Percentiles rank a stretch among this genome's conserved stretches.
Conservation (phyloP, 2,888 invertebrate species). For the Caradrina clavipalpis region DNA sequence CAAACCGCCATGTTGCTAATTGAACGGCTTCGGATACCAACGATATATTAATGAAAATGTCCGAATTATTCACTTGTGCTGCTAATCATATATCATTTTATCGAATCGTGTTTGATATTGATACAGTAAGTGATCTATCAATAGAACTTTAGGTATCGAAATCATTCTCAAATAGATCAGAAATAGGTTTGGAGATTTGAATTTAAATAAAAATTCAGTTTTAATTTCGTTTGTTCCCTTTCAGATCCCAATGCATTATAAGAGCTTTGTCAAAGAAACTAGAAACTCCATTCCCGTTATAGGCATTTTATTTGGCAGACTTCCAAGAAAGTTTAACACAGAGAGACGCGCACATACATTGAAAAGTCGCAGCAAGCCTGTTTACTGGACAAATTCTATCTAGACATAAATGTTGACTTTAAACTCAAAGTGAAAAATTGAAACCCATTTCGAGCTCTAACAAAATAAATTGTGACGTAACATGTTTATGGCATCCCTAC, state of each 20-base stretch:
- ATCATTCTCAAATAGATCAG: not conserved
- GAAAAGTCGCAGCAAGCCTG: slow-evolving; percentile 57
- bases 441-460: slow-evolving; percentile 63
- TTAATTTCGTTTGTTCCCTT: slow-evolving; percentile 17
- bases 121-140: slow-evolving; percentile 18
- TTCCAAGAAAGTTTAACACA: slow-evolving; percentile 56
- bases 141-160: not conserved
- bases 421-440: slow-evolving; percentile 65
- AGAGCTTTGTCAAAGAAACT: slow-evolving; percentile 30
- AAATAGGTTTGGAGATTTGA: too few species aligned
- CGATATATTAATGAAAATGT: slow-evolving; percentile 60
- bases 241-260: slow-evolving; percentile 18
- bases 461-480: slow-evolving; percentile 43
- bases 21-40: slow-evolving; percentile 62
- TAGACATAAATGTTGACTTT: slow-evolving; percentile 69
- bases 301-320: slow-evolving; percentile 60
- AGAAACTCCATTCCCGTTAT: slow-evolving; percentile 35
- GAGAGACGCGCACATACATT: slow-evolving; percentile 57
- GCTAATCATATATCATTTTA: slow-evolving; percentile 30
- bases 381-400: slow-evolving; percentile 75
- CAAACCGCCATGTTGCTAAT: slow-evolving; percentile 70
- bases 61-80: slow-evolving; percentile 60
- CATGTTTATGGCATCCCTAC: slow-evolving; percentile 8
- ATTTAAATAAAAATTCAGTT: too few species aligned
- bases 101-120: slow-evolving; percentile 20